Conservation (phyloP, 2,888 invertebrate species). For the Lacanobia wlatinum region DNA sequence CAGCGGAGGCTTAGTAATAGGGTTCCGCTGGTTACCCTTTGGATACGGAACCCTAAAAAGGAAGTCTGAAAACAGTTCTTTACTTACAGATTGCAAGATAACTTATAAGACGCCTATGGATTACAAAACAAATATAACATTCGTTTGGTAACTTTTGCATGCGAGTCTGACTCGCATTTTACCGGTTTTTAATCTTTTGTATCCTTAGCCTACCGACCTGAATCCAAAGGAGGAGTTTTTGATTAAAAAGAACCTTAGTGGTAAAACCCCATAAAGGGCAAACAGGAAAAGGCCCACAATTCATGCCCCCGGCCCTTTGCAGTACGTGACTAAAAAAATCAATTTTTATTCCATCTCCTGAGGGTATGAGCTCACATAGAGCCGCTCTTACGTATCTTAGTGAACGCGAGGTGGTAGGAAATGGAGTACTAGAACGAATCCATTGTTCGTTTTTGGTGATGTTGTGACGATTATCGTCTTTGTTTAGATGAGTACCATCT, state of each 20-base stretch:
- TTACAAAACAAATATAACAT: too few species aligned
- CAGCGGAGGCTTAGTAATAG: too few species aligned
- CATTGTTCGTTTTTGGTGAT: too few species aligned
- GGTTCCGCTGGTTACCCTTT: too few species aligned
- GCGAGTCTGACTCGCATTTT: too few species aligned
- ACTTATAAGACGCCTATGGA: too few species aligned
- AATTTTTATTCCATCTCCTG: conserved; percentile 45
- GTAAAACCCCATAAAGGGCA: conserved; percentile 21
- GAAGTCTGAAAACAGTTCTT: too few species aligned
- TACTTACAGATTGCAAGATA: too few species aligned
- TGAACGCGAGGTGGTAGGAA: not conserved
- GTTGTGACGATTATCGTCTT: too few species aligned
- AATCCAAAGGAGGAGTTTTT: conserved; percentile 22
- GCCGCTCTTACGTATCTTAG: conserved; percentile 16
- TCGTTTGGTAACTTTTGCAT: too few species aligned
- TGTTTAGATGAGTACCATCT: too few species aligned
- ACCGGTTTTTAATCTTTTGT: not conserved
- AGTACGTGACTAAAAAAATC: conserved; percentile 60
- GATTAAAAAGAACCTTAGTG: conserved; percentile 35
- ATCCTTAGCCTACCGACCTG: not conserved
- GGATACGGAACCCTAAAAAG: too few species aligned
- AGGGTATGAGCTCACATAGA: conserved; percentile 29
- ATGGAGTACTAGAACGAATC: conserved; percentile 3
- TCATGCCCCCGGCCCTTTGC: conserved; percentile 32
- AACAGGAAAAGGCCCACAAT: conserved; percentile 55